phyloP scores from a whole-genome alignment of 2,797 vertebrate genomes.

The Leucoraja ocellata region DNA sequence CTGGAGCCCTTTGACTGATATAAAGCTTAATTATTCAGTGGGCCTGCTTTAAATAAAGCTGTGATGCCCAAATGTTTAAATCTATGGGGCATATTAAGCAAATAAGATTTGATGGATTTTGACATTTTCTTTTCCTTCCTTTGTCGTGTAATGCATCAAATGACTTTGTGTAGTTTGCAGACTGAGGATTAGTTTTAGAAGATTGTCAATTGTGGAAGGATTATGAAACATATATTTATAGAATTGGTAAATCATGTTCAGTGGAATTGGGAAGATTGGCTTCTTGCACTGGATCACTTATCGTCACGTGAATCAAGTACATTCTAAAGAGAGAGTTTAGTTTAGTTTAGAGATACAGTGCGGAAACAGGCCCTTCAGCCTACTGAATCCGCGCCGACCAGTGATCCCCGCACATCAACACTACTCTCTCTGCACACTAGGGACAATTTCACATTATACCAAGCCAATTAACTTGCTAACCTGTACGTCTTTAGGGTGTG shows the following conservation, averaged over 20 bases:
- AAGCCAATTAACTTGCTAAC: too few relatives aligned
- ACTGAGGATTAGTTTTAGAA: not conserved
- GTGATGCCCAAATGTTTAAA: not conserved
- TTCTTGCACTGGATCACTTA: not conserved
- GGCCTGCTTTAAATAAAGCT: not conserved
- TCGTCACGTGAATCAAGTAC: not conserved
- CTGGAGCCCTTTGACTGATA: not conserved
- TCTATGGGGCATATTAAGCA: not conserved
- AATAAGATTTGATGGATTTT: not conserved
- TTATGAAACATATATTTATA: slow-evolving; percentile 23
- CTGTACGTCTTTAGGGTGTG: too few relatives aligned
- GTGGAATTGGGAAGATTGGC: slow-evolving; percentile 12
- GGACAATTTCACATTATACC: too few relatives aligned
- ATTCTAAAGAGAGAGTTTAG: not conserved
- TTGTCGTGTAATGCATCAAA: not conserved
- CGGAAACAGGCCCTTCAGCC: too few relatives aligned
- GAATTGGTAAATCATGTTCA: slow-evolving; percentile 4
- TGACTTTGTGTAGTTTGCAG: not conserved
- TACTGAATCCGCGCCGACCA: too few relatives aligned
- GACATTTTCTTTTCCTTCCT: not conserved
- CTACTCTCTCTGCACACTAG: too few relatives aligned
- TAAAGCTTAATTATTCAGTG: not conserved
- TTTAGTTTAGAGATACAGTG: too few relatives aligned
- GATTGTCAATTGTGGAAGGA: not conserved
- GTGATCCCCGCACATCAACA: too few relatives aligned